Evolutionary conservation across 2,113 vertebrate genomes (phyloP).

Genomic region (Chaenocephalus aceratus): DNA sequence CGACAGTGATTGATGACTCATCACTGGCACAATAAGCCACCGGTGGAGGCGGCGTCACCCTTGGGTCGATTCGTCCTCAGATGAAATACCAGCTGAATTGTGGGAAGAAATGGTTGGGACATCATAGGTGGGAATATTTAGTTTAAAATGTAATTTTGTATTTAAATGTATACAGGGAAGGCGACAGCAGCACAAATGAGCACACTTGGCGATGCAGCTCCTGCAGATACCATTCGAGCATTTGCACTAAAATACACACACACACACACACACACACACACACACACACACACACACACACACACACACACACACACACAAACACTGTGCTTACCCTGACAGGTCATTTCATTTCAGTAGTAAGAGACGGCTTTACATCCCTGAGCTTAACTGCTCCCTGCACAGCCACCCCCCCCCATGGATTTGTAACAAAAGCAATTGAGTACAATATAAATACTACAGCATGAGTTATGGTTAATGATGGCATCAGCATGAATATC

Average conservation of each 20-base stretch:
- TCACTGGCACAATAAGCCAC: slow-evolving; percentile 32
- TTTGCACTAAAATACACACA: not conserved
- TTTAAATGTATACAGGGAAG: slow-evolving; percentile 32
- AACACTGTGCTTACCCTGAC: slow-evolving; percentile 30
- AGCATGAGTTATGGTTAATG: not conserved
- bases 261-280: not conserved
- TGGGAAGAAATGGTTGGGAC: slow-evolving; percentile 23
- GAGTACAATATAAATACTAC: slow-evolving; percentile 22
- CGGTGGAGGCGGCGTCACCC: slow-evolving; percentile 23
- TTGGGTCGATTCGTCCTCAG: slow-evolving; percentile 54
- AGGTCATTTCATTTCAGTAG: slow-evolving; percentile 55
- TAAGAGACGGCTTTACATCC: slow-evolving; percentile 46
- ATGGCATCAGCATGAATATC: not conserved
- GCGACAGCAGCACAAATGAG: slow-evolving; percentile 28
- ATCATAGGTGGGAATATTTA: not conserved
- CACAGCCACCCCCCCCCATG: slow-evolving; percentile 16
- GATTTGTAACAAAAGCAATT: slow-evolving; percentile 2
- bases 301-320: not conserved
- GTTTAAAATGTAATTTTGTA: slow-evolving; percentile 19
- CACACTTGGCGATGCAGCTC: not conserved
- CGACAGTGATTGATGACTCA: slow-evolving; percentile 79
- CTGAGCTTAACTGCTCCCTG: slow-evolving; percentile 51
- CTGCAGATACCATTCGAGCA: slow-evolving; percentile 8
- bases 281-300: not conserved
- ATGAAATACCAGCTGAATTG: slow-evolving; percentile 56